A percentile compares a stretch with the other conserved stretches of the same genome.
Evolutionary conservation across 2,888 invertebrate species (phyloP).

Genomic region (Neocrepidodera transversa): DNA sequence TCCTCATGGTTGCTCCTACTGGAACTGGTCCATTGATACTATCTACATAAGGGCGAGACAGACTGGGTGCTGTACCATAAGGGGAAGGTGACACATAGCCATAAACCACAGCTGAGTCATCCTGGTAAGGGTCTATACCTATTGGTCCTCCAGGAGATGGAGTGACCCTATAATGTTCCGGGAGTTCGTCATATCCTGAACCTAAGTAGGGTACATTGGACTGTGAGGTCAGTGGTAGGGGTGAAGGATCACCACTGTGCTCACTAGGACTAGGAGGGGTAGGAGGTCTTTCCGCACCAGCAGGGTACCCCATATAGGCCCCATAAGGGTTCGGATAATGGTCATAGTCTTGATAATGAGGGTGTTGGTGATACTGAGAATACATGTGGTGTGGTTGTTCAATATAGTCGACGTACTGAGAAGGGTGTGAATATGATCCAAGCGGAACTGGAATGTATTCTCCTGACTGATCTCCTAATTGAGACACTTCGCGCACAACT

Average conservation of each 20-base stretch:
- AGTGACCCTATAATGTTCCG: slow-evolving; percentile 66
- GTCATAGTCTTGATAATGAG: slow-evolving; percentile 67
- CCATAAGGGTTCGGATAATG: slow-evolving; percentile 65
- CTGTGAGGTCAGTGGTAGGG: slow-evolving; percentile 60
- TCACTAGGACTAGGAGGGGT: slow-evolving; percentile 67
- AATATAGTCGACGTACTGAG: slow-evolving; percentile 63
- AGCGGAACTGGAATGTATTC: slow-evolving; percentile 64
- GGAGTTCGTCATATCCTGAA: slow-evolving; percentile 73
- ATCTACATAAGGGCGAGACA: slow-evolving; percentile 64
- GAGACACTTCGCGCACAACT: slow-evolving; percentile 69
- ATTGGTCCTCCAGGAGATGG: slow-evolving; percentile 69
- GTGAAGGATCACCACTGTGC: slow-evolving; percentile 65
- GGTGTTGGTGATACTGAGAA: slow-evolving; percentile 62
- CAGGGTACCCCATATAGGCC: slow-evolving; percentile 60
- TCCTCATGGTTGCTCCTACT: slow-evolving; percentile 63
- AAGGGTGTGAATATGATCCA: slow-evolving; percentile 59
- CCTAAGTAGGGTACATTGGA: slow-evolving; percentile 65
- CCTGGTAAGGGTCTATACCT: slow-evolving; percentile 68
- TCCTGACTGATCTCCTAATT: slow-evolving; percentile 65
- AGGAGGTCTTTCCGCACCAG: slow-evolving; percentile 62
- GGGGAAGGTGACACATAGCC: slow-evolving; percentile 72
- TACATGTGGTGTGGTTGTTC: slow-evolving; percentile 62
- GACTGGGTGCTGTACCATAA: slow-evolving; percentile 63
- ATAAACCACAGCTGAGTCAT: slow-evolving; percentile 69
- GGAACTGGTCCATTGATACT: slow-evolving; percentile 62